Base-by-base conservation (phyloP, 2,113 vertebrate genomes). In the Malurus cyaneus region DNA sequence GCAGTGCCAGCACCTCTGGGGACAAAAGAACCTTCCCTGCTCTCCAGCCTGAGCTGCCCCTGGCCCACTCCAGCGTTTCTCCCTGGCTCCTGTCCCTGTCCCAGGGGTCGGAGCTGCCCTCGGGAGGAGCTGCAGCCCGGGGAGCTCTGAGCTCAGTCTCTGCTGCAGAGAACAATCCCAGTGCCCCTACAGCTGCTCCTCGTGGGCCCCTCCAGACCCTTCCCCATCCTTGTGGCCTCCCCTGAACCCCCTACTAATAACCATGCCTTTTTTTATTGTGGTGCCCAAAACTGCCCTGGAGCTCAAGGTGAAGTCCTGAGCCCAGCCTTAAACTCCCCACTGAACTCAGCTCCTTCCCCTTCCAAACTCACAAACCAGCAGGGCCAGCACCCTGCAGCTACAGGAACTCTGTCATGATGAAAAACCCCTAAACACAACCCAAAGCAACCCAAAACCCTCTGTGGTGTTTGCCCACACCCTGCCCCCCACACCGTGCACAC, bases 401-500 rank as follows among this genome's bases (percentile, higher is more conserved):
- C 69, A 71, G 47, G 44, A 67, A 18, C 28, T 86, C 46, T 32
- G 20, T 42, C 26, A 29, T 47, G 50, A 54, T 57, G 64, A 20
- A 62, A 73, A 65, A 3, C 11, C 61, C 41, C 62, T 59, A 80
- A 52, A 46, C n/a, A 10, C 67, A 66, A 15, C 66, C 62, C 62
- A 80, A 52, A 46, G 10, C 57, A 66, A 15, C 56, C 61, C 76
- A 76, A 61, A n/a, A 42, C 8, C n/a, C 17, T 2, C 1, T 0
- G 1, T 2, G 8, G 17, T 14, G 8, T 28, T 72, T 47, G 8
- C 41, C 32, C 3, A 3, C 13, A 46, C 17, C 28, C 67, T 25
- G 10, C 23, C 44, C 4, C 39, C 59, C 20, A 14, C 1, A 15
- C 31, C 1, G 0, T 4, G 8, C 20, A 14, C 16, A 8, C 19